Evolutionary conservation across 2,888 invertebrate genomes (phyloP), one percentile per base, ranked within the genome.

Genomic region (Tipula confusa): DNA sequence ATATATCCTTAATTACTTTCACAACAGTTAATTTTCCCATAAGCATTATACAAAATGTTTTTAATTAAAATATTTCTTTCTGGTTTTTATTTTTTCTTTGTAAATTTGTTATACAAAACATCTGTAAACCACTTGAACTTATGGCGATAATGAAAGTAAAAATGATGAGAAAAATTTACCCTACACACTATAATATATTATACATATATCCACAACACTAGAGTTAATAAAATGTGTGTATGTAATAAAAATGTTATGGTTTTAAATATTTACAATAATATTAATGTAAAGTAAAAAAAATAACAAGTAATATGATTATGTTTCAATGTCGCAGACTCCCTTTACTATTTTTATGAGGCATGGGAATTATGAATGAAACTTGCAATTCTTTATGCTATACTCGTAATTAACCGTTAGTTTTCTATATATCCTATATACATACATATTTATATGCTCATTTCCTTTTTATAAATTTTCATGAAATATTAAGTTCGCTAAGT

Each of bases 101-200:
- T 64, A 24, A n/a, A 64, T 13, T 33, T 64, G 64, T 64, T 24
- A 64, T 64, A 64, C 9, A 64, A 64, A 64, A 64, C 64, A 64
- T 64, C 64, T 64, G 64, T 64, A 64, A 64, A 24, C 64, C 64
- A 64, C 64, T 64, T 64, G 64, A 64, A 64, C 64, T 64, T 64
- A 64, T 64, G 64, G 64, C 64, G 64, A 64, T 64, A 64, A 64
- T 64, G 64, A 64, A 64, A 64, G 64, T 24, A 64, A 64, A 64
- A 64, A 64, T 64, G 64, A 64, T 64, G 64, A 64, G 64, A 64
- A 64, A 64, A 64, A 64, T 64, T 64, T 64, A 64, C 64, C 64
- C 64, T 64, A 64, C 64, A 64, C 64, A 24, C 64, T 64, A 64
- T 38, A n/a, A n/a, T n/a, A 18, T 24, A n/a, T n/a, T 24, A 64